Base-by-base conservation (phyloP, 2,113 vertebrate species). In the Saccopteryx leptura region DNA sequence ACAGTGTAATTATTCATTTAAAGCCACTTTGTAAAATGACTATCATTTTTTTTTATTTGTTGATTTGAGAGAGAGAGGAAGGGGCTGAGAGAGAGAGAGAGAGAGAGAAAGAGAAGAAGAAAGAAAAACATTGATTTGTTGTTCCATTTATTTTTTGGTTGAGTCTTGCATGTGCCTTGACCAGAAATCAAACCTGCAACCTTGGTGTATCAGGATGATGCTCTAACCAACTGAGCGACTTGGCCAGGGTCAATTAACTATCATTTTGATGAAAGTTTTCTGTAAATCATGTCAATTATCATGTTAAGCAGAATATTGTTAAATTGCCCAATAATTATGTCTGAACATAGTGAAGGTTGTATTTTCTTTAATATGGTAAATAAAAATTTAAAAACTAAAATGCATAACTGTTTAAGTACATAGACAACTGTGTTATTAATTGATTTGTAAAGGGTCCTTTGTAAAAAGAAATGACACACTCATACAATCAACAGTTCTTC, bases 371-470 rank as follows among this genome's bases (percentile, higher is more conserved):
- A 83, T 86, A 69, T 31, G 2, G 71, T 88, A 96, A 89, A 48
- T 89, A 15, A 94, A 93, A 93, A 9, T 50, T 81, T 56, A 8
- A 81, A 94, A 88, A 52, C 8, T n/a, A 88, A 92, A 87, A n/a
- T 88, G 74, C 7, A 19, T 21, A 82, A 58, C 46, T 58, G 46
- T 39, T 74, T 88, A 86, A 63, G 19, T 19, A 24, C 26, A 87
- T 31, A 31, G 54, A 12, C 68, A 52, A 82, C 3, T 75, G 28
- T 31, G 3, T 52, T 75, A 13, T 4, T 74, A 14, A 66, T n/a
- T 72, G 48, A 54, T 31, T 58, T 69, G 4, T 60, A 75, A 78
- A 88, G 31, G 61, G 14, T 75, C 18, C 3, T 89, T 82, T 85
- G 68, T 82, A 63, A 23, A 23, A 48, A 88, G 33, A 78, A 91